Percentiles rank a stretch among this genome's conserved stretches.
These are phyloP conservation scores for Phalera bucephala DNA, from an alignment of 2,888 invertebrate genomes.

Conservation along the genomic window DNA sequence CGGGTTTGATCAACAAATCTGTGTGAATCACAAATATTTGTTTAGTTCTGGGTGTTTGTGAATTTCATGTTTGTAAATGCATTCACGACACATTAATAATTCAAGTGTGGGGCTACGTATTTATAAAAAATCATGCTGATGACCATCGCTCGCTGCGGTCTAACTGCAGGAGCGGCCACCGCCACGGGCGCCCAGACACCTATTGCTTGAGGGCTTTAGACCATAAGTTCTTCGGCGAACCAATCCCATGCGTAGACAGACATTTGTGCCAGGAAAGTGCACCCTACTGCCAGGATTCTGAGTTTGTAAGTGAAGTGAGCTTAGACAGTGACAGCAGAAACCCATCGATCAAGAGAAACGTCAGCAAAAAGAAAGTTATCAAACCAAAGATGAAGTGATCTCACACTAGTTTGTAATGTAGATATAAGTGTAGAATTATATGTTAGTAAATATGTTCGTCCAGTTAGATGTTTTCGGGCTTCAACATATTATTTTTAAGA, in stretches of 20 bases:
- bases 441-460: slow-evolving; percentile 7
- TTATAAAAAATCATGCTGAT: too few relatives aligned
- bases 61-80: too few relatives aligned
- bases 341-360: slow-evolving; percentile 55
- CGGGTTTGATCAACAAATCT: too few relatives aligned
- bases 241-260: slow-evolving; percentile 58
- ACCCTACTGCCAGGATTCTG: slow-evolving; percentile 60
- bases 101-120: too few relatives aligned
- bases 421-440: slow-evolving; percentile 15
- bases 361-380: slow-evolving; percentile 66
- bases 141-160: slow-evolving; percentile 61
- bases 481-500: too few relatives aligned
- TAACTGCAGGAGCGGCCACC: slow-evolving; percentile 48
- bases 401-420: slow-evolving; percentile 39
- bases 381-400: slow-evolving; percentile 68
- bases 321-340: slow-evolving; percentile 69
- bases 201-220: slow-evolving; percentile 62
- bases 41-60: too few relatives aligned
- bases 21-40: too few relatives aligned
- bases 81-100: too few relatives aligned
- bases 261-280: slow-evolving; percentile 49
- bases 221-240: slow-evolving; percentile 57
- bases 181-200: slow-evolving; percentile 39
- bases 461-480: slow-evolving; percentile 9
- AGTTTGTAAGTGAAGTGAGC: slow-evolving; percentile 70